These are phyloP conservation scores for Copsychus sechellarum DNA, from an alignment of 2,113 vertebrate genomes.

Conservation along the genomic window DNA sequence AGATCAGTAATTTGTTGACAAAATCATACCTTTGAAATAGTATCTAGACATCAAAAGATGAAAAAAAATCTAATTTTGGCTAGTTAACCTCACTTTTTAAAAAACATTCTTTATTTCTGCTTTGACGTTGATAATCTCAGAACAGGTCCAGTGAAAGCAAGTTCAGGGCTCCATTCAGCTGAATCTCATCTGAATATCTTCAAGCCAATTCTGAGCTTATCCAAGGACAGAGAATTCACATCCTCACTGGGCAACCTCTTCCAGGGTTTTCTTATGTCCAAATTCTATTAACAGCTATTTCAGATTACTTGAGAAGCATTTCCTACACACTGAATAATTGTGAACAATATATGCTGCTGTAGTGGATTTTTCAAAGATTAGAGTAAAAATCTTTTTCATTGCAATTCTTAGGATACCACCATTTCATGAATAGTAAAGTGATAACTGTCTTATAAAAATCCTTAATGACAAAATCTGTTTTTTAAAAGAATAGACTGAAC, in stretches of 20 bases:
- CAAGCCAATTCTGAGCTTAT: background rate
- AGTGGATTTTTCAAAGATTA: background rate
- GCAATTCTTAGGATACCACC: background rate
- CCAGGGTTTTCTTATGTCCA: background rate
- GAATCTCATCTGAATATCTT: background rate
- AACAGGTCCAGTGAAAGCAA: background rate
- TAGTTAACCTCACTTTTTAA: background rate
- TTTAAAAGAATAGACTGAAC: background rate
- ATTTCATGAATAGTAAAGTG: background rate
- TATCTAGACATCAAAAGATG: background rate
- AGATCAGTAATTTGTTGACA: background rate
- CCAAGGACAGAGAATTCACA: background rate
- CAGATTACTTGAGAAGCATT: background rate
- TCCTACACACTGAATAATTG: background rate
- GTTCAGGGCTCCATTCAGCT: background rate
- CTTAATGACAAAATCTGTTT: background rate
- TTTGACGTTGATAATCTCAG: background rate
- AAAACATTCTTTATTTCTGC: background rate
- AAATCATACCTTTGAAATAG: background rate
- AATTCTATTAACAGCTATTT: background rate
- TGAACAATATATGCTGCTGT: fast-evolving
- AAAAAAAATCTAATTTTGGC: background rate
- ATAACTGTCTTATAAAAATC: background rate
- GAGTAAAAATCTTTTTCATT: background rate
- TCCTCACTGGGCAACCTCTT: background rate